phyloP scores from a whole-genome alignment of 2,797 vertebrate genomes.

The Hippopotamyrus pictus region DNA sequence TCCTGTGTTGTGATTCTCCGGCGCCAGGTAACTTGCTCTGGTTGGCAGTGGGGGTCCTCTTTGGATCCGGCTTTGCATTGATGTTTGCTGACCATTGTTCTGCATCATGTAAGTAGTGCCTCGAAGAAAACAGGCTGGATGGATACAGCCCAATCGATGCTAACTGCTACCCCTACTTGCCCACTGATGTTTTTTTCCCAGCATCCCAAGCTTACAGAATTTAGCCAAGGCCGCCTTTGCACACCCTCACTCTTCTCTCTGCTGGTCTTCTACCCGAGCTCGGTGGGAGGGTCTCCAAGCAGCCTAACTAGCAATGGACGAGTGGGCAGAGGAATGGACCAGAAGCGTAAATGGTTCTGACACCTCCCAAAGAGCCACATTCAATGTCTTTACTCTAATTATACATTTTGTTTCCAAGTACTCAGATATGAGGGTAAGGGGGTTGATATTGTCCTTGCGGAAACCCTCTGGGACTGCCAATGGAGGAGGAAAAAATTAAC shows the following conservation, averaged over 20 bases:
- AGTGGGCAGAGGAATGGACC: constrained; percentile 50
- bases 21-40: not conserved
- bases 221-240: constrained; percentile 48
- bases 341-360: constrained; percentile 50
- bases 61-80: not conserved
- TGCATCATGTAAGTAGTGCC: not conserved
- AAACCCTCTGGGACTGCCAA: constrained; percentile 56
- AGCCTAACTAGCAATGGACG: not conserved
- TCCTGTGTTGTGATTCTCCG: not conserved
- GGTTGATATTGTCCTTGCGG: constrained; percentile 66
- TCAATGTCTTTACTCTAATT: constrained; percentile 62
- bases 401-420: constrained; percentile 66
- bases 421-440: constrained; percentile 50
- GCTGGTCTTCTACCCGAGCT: constrained; percentile 46
- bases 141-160: not conserved
- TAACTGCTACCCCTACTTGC: not conserved
- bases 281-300: constrained; percentile 39
- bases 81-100: not conserved
- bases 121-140: not conserved
- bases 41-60: not conserved
- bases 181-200: constrained; percentile 1
- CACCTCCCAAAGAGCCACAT: constrained; percentile 45
- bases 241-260: constrained; percentile 35
- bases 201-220: constrained; percentile 27
- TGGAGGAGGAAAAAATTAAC: constrained; percentile 53